phyloP scores from a whole-genome alignment of 1,140 invertebrate genomes.

The Manduca sexta region DNA sequence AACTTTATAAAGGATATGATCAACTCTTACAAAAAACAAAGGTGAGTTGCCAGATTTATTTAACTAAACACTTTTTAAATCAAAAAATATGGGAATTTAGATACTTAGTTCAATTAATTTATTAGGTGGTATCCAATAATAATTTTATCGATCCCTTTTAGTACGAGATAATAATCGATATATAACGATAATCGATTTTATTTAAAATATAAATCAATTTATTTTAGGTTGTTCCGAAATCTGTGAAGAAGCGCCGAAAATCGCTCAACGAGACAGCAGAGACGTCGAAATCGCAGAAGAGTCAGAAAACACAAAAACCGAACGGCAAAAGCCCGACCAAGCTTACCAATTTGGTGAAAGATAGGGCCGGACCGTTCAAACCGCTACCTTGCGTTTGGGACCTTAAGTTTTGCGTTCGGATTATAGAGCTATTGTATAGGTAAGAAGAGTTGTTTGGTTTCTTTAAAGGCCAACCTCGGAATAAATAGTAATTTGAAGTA shows the following conservation, averaged over 20 bases:
- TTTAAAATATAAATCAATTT: no score
- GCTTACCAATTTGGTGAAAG: slow-evolving; percentile 40
- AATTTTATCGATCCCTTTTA: no score
- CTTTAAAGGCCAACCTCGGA: no score
- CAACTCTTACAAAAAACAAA: slow-evolving; percentile 69
- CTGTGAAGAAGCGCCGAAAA: slow-evolving; percentile 41
- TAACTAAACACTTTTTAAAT: no score
- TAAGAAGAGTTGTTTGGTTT: slow-evolving; percentile 13
- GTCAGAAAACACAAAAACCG: slow-evolving; percentile 40
- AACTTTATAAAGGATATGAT: slow-evolving; percentile 62
- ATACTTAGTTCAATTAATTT: no score
- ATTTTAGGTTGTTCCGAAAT: slow-evolving; percentile 39
- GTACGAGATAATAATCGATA: no score
- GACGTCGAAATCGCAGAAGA: slow-evolving; percentile 36
- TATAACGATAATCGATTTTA: no score
- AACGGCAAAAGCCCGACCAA: slow-evolving; percentile 35
- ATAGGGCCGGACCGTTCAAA: slow-evolving; percentile 51
- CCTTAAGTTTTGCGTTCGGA: slow-evolving; percentile 31
- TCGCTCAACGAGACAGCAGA: slow-evolving; percentile 42
- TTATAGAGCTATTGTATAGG: slow-evolving; percentile 48
- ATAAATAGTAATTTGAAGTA: no score
- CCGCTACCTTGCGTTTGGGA: slow-evolving; percentile 55
- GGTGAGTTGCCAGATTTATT: no score
- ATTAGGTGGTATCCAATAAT: no score
- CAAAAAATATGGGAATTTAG: no score